phyloP scores from a whole-genome alignment of 2,797 vertebrate species.

The Brachyalestes nurse region DNA sequence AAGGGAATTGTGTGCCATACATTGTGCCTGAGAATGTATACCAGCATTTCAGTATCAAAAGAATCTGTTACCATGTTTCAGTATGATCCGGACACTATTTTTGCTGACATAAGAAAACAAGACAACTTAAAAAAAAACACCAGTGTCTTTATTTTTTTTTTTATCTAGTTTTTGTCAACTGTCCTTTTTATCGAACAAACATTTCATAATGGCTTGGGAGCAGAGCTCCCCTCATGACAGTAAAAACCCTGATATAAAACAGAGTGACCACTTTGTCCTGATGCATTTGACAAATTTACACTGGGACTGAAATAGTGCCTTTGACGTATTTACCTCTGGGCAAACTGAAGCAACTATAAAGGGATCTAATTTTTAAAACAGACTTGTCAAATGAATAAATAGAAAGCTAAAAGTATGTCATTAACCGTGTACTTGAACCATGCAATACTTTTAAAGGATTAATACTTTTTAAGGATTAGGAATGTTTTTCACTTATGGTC shows the following conservation, averaged over 20 bases:
- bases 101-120: no score
- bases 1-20: slow-evolving; percentile 85
- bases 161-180: no score
- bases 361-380: no score
- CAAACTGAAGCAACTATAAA: slow-evolving; percentile 69
- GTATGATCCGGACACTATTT: neutral
- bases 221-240: slow-evolving; percentile 77
- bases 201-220: slow-evolving; percentile 64
- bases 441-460: no score
- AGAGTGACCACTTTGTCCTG: neutral
- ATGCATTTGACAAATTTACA: slow-evolving; percentile 2
- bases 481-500: no score
- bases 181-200: no score
- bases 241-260: slow-evolving; percentile 80
- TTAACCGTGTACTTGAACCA: no score
- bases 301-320: neutral
- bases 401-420: no score
- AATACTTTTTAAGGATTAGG: no score
- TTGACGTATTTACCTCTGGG: slow-evolving; percentile 73
- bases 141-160: no score
- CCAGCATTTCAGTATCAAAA: neutral
- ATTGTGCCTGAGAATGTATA: slow-evolving; percentile 75
- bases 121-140: no score
- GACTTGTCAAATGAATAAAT: no score
- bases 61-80: neutral